phyloP scores from a whole-genome alignment of 2,797 vertebrate species.

The Mormyrops boulengeri region DNA sequence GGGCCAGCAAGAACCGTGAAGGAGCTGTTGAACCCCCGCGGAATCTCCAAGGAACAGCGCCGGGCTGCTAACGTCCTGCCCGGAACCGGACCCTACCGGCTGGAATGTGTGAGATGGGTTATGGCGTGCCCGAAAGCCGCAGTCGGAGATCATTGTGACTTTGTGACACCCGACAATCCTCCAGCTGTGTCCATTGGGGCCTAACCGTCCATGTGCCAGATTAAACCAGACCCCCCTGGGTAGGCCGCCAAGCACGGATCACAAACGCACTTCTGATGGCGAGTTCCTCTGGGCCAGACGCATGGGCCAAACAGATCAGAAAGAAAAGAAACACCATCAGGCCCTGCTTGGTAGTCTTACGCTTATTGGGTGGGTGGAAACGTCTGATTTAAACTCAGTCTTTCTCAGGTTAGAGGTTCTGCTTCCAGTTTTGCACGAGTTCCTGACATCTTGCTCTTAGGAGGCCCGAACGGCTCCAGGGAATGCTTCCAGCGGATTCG shows the following conservation, averaged over 20 bases:
- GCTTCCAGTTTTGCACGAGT: conserved; percentile 52
- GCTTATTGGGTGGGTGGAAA: conserved; percentile 1
- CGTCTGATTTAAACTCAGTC: conserved; percentile 8
- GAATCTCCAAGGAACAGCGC: not conserved
- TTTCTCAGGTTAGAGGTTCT: conserved; percentile 44
- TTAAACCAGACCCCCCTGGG: not conserved
- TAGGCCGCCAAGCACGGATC: not conserved
- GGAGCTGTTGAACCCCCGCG: not conserved
- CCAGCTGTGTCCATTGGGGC: not conserved
- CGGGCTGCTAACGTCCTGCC: conserved; percentile 24
- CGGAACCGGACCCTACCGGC: conserved; percentile 26
- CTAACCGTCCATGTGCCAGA: conserved; percentile 8
- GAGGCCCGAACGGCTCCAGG: not conserved
- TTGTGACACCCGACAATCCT: not conserved
- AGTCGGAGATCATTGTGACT: conserved; percentile 30
- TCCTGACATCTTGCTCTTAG: conserved; percentile 53
- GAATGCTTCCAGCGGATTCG: not conserved
- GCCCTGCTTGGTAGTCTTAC: not conserved
- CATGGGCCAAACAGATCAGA: not conserved
- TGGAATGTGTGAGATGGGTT: conserved; percentile 31
- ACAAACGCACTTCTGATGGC: not conserved
- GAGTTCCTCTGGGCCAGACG: not conserved
- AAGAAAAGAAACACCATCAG: not conserved
- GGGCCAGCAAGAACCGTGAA: not conserved
- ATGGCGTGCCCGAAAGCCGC: conserved; percentile 9